Base-by-base conservation (phyloP, 2,797 vertebrate genomes). In the Bufotes viridis region DNA sequence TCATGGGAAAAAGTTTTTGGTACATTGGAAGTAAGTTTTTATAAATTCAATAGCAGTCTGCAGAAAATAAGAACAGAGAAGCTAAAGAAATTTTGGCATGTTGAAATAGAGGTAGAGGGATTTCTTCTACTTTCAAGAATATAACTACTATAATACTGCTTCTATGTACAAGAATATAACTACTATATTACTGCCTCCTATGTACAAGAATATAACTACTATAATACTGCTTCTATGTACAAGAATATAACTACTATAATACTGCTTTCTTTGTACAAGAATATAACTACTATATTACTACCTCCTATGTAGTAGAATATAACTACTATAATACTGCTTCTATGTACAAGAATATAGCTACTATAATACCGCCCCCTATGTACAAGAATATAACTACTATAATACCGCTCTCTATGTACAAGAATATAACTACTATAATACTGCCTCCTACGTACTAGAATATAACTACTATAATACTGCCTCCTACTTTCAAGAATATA, bases 91-190 rank as follows among this genome's bases (percentile, higher is more conserved):
- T 24, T 14, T 22, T 24, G 4, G 12, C 18, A 34, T 29, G 26
- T 34, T 15, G 1, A 14, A 72, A 3, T 42, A 42, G 42, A 72
- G 14, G 22, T 34, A 6, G 7, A 42, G 26, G 14, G 1, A 18
- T 14, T 58, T 4, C 57, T 58, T 22, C 63, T 65, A 65, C 9
- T 1, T 24, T 9, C n/a, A 65, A 24, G 63, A 74, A 74, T 74
- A 74, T 74, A 74, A 42, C 70, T 74, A 74, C 70, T 74, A 74
- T 74, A 74, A 42, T 74, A 74, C 70, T 74, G 17, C 70, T 20
- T 29, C 70, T 74, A 74, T 74, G 6, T 70, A 70, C 24, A 70
- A 70, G 69, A 70, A 70, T 34, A 70, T 70, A 70, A 70, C 24
- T 70, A 29, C 69, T 70, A 70, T 70, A 70, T 34, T 34, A 70